A percentile compares a stretch with the other conserved stretches of the same genome.
Conservation (phyloP, 2,888 invertebrate species). For the Chalcosyrphus nemorum region DNA sequence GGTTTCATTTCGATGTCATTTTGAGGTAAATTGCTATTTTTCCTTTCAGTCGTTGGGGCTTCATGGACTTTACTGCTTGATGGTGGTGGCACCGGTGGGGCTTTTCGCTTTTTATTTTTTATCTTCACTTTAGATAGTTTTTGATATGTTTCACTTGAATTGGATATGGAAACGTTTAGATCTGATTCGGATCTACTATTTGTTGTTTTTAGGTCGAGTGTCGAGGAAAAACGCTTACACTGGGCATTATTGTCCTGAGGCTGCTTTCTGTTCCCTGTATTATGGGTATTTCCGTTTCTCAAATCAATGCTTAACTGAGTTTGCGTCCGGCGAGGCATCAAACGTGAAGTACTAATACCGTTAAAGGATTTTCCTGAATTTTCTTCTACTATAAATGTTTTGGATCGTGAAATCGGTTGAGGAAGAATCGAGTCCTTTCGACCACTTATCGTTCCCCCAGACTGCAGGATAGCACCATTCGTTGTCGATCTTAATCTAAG, state of each 20-base stretch:
- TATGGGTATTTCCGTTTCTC: conserved; percentile 43
- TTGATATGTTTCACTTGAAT: conserved; percentile 31
- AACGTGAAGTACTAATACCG: not conserved
- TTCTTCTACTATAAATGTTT: conserved; percentile 73
- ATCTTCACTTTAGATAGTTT: conserved; percentile 80
- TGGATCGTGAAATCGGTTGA: conserved; percentile 68
- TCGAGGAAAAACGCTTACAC: conserved; percentile 5
- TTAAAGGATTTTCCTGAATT: not conserved
- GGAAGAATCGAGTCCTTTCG: conserved; percentile 80
- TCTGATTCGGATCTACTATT: not conserved
- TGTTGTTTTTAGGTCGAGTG: not conserved
- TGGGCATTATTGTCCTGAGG: not conserved
- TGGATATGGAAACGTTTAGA: not conserved
- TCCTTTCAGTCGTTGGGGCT: not conserved
- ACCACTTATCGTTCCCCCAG: conserved; percentile 92
- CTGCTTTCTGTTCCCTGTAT: not conserved
- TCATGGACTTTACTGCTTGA: conserved; percentile 83
- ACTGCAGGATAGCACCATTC: conserved; percentile 91
- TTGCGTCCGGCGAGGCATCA: conserved; percentile 74
- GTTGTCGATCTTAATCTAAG: conserved; percentile 88
- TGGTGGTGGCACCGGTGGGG: conserved; percentile 84
- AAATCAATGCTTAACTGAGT: conserved; percentile 73
- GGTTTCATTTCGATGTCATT: conserved; percentile 41
- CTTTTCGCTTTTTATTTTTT: conserved; percentile 88
- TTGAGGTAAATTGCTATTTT: not conserved